These are phyloP conservation scores for Vanessa tameamea DNA, from an alignment of 1,140 invertebrate genomes.

Conservation along the genomic window DNA sequence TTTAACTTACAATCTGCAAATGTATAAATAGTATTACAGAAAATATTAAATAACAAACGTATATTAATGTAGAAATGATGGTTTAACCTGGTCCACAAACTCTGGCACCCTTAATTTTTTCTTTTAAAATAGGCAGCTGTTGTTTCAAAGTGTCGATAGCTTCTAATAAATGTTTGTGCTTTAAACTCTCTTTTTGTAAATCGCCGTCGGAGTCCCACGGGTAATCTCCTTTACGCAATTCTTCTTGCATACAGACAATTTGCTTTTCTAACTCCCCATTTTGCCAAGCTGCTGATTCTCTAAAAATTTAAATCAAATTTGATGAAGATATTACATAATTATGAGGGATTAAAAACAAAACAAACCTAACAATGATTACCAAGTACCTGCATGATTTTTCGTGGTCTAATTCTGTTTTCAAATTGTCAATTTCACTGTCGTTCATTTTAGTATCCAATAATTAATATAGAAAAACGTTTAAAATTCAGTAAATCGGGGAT, in stretches of 20 bases:
- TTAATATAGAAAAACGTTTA: not conserved
- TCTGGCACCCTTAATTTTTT: conserved; percentile 76
- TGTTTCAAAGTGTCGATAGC: conserved; percentile 65
- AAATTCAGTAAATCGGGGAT: not conserved
- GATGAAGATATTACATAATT: not conserved
- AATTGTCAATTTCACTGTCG: conserved; percentile 73
- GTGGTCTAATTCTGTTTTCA: conserved; percentile 77
- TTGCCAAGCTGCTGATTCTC: conserved; percentile 73
- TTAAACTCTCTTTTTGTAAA: conserved; percentile 58
- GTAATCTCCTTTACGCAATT: conserved; percentile 69
- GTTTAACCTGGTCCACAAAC: conserved; percentile 66
- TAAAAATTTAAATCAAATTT: conserved; percentile 29
- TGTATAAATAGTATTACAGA: not conserved
- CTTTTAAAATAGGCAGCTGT: conserved; percentile 69
- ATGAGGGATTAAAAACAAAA: not conserved
- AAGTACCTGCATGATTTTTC: conserved; percentile 75
- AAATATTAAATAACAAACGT: not conserved
- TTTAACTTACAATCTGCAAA: conserved; percentile 73
- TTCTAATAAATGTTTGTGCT: conserved; percentile 66
- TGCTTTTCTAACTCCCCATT: conserved; percentile 76
- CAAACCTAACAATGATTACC: not conserved
- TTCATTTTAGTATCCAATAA: conserved; percentile 49
- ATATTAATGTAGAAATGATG: conserved; percentile 9
- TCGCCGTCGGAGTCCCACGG: conserved; percentile 71
- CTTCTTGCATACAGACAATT: conserved; percentile 73